phyloP scores from a whole-genome alignment of 1,140 invertebrate species.

The Aphidius gifuensis region DNA sequence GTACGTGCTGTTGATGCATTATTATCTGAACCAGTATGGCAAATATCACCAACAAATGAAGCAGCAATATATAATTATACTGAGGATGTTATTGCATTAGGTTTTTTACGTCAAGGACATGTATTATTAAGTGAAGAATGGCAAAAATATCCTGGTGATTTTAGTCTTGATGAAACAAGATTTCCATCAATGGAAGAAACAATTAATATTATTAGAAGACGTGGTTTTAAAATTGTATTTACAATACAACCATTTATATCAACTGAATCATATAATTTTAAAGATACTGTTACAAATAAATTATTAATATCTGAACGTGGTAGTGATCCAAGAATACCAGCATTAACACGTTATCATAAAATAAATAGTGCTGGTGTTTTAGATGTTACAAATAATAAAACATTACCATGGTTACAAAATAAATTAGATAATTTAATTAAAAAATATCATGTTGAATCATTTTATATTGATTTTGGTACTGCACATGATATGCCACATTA shows the following conservation, averaged over 20 bases:
- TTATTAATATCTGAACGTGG: constrained; percentile 70
- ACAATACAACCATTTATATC: constrained; percentile 84
- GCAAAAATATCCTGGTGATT: constrained; percentile 78
- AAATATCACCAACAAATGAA: constrained; percentile 71
- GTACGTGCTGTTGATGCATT: constrained; percentile 70
- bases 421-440: constrained; percentile 70
- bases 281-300: constrained; percentile 69
- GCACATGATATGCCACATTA: constrained; percentile 83
- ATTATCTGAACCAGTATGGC: constrained; percentile 79
- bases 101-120: constrained; percentile 74
- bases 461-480: constrained; percentile 87
- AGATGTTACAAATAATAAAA: constrained; percentile 79
- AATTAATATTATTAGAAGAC: constrained; percentile 74
- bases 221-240: constrained; percentile 82
- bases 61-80: constrained; percentile 75
- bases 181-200: constrained; percentile 76
- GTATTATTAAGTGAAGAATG: constrained; percentile 81
- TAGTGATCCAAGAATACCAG: constrained; percentile 70
- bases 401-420: constrained; percentile 74
- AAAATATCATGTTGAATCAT: constrained; percentile 80
- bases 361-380: constrained; percentile 74
- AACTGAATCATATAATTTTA: constrained; percentile 77
- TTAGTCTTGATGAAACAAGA: constrained; percentile 66
- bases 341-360: constrained; percentile 71
- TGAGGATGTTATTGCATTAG: constrained; percentile 72